Conservation (phyloP, 2,888 invertebrate genomes). For the Tenthredo distinguenda region DNA sequence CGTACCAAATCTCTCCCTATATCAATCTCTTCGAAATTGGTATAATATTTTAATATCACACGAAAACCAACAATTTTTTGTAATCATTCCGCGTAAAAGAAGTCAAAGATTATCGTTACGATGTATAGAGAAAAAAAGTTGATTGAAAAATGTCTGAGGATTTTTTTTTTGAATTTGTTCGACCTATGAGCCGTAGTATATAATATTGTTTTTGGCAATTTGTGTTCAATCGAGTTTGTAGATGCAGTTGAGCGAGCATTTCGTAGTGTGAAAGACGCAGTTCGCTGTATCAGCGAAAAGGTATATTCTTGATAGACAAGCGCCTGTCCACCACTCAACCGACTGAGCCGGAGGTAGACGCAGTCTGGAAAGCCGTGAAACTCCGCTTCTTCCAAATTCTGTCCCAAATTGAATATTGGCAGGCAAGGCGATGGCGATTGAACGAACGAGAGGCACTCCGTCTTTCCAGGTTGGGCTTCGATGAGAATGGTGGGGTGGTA, state of each 20-base stretch:
- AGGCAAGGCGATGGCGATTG: conserved; percentile 45
- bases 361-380: conserved; percentile 33
- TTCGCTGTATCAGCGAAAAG: conserved; percentile 42
- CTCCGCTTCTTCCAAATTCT: conserved; percentile 39
- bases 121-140: neutral
- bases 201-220: conserved; percentile 28
- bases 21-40: neutral
- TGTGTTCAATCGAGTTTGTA: conserved; percentile 21
- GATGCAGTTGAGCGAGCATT: conserved; percentile 7
- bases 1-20: neutral
- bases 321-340: conserved; percentile 30
- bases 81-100: no score
- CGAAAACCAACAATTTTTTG: no score
- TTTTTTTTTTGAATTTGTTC: neutral
- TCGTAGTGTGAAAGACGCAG: conserved; percentile 20
- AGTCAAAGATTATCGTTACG: no score
- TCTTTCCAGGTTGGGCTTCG: neutral
- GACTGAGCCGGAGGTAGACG: conserved; percentile 24
- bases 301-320: conserved; percentile 39
- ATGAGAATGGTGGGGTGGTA: neutral
- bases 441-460: conserved; percentile 51
- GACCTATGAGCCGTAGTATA: neutral
- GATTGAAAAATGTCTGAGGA: neutral
- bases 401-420: conserved; percentile 51
- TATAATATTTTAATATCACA: neutral